Conservation (phyloP, 64 coral and sea anemone species). For the Exaiptasia diaphana region DNA sequence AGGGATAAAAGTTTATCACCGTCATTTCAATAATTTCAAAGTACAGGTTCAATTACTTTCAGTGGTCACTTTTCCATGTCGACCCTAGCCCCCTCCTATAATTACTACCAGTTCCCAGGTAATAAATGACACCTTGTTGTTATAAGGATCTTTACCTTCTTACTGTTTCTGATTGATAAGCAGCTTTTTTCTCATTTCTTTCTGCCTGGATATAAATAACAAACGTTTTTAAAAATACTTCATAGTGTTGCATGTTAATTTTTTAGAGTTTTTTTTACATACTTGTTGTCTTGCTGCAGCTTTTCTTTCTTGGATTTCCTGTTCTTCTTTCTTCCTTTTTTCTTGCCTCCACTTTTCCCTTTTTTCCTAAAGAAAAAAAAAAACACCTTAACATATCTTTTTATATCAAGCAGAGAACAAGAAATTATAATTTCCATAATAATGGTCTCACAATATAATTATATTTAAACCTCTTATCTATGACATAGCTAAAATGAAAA, state of each 20-base stretch:
- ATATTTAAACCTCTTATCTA: too few relatives aligned
- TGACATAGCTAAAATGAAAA: too few relatives aligned
- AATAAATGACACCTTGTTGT: too few relatives aligned
- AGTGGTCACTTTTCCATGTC: too few relatives aligned
- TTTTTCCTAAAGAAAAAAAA: constrained; percentile 23
- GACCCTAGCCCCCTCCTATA: too few relatives aligned
- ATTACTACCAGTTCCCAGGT: too few relatives aligned
- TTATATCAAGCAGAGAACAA: background rate
- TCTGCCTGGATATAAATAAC: background rate
- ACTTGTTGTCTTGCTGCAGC: constrained; percentile 2
- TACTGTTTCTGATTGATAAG: background rate
- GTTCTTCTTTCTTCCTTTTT: background rate
- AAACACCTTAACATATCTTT: background rate
- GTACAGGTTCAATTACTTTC: too few relatives aligned
- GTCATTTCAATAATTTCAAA: too few relatives aligned
- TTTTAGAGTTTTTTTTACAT: background rate
- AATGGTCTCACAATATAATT: too few relatives aligned
- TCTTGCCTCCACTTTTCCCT: background rate
- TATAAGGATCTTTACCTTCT: background rate
- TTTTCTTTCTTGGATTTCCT: constrained; percentile 3
- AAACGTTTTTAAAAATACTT: background rate
- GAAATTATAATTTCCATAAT: too few relatives aligned
- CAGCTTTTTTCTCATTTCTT: background rate
- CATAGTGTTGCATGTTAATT: too few relatives aligned
- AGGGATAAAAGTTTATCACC: too few relatives aligned